Conservation (phyloP, 53 echinoderm and acorn worm genomes). For the Paracentrotus lividus region DNA sequence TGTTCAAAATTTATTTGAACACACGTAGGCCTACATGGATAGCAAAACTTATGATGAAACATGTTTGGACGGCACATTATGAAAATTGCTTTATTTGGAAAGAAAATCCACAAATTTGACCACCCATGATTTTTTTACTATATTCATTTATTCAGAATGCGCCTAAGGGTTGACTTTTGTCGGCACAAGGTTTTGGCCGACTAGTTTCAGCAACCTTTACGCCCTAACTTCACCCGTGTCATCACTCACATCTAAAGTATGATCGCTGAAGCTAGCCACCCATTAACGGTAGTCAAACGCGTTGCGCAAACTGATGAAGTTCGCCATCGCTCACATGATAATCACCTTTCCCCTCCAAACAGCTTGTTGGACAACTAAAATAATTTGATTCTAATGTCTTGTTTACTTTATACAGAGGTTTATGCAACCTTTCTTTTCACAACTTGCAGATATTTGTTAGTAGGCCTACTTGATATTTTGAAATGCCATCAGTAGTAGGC, state of each 20-base stretch:
- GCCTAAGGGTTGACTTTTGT: constrained; percentile 18
- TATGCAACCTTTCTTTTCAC: neutral
- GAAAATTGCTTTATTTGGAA: constrained; percentile 27
- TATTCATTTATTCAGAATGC: neutral
- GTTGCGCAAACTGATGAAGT: constrained; percentile 41
- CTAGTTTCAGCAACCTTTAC: constrained; percentile 43
- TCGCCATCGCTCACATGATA: constrained; percentile 29
- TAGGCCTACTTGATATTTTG: too few species aligned
- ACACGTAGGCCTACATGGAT: too few species aligned
- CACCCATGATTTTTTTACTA: neutral
- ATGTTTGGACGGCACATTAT: too few species aligned
- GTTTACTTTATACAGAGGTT: neutral
- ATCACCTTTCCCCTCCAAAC: constrained; percentile 11
- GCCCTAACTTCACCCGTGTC: constrained; percentile 7
- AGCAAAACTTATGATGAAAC: too few species aligned
- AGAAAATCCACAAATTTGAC: constrained; percentile 34
- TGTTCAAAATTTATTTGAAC: neutral
- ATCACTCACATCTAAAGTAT: neutral
- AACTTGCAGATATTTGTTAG: too few species aligned
- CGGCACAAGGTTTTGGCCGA: neutral
- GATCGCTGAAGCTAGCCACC: constrained; percentile 34
- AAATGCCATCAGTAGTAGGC: too few species aligned
- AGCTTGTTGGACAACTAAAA: constrained; percentile 39
- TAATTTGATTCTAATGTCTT: neutral
- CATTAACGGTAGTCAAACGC: constrained; percentile 7